Evolutionary conservation across 2,113 vertebrate genomes (phyloP).

Genomic region (Crypturellus undulatus): DNA sequence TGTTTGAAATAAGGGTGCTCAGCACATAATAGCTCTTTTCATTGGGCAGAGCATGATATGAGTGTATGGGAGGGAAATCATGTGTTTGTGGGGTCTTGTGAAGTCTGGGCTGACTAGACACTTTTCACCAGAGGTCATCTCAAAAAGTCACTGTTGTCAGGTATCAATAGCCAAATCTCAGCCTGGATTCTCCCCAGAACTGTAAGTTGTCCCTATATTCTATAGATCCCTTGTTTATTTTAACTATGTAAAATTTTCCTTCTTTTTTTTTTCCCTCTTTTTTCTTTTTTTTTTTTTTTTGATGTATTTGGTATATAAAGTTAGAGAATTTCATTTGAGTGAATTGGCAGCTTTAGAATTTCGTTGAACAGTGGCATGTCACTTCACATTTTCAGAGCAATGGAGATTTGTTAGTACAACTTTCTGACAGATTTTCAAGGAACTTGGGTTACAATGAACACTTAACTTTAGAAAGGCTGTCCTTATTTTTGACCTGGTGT

Average conservation of each 20-base stretch:
- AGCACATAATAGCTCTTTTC: background rate
- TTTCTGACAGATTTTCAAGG: background rate
- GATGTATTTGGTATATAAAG: fast-evolving
- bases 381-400: background rate
- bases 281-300: background rate
- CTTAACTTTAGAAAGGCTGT: background rate
- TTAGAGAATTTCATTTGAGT: background rate
- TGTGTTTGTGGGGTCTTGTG: background rate
- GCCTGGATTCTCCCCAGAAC: background rate
- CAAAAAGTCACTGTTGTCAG: background rate
- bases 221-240: background rate
- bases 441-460: background rate
- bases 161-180: background rate
- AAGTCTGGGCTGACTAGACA: background rate
- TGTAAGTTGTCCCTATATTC: background rate
- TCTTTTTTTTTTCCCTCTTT: background rate
- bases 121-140: background rate
- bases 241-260: background rate
- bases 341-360: background rate
- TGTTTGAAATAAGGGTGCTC: background rate
- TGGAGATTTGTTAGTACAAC: background rate
- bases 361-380: background rate
- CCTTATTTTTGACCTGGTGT: background rate
- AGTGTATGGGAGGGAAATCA: background rate
- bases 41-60: background rate